These are phyloP conservation scores for Hoplodrina ambigua DNA, from an alignment of 2,888 invertebrate species.

Conservation along the genomic window DNA sequence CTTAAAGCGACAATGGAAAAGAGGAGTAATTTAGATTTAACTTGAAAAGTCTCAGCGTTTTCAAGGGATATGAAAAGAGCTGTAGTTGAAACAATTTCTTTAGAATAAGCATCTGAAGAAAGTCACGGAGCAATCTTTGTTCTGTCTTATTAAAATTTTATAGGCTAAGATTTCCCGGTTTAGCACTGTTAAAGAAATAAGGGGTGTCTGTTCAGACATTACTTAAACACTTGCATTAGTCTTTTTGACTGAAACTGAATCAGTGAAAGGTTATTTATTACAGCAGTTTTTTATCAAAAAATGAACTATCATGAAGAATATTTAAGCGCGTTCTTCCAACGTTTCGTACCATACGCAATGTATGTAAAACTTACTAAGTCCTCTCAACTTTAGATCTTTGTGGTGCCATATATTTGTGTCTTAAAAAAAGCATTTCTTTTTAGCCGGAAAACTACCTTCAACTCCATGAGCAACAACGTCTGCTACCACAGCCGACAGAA, in stretches of 20 bases:
- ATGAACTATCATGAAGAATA: too few species aligned
- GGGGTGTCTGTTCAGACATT: not conserved
- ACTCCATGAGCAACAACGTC: conserved; percentile 87
- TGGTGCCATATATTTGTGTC: too few species aligned
- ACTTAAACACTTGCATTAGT: not conserved
- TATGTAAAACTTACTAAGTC: too few species aligned
- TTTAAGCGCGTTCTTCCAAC: too few species aligned
- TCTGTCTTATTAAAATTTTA: conserved; percentile 5
- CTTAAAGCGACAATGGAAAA: conserved; percentile 11
- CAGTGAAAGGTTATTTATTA: not conserved
- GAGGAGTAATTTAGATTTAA: conserved; percentile 1
- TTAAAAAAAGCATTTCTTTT: not conserved
- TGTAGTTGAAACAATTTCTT: conserved; percentile 16
- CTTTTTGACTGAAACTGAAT: not conserved
- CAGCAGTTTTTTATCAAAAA: too few species aligned
- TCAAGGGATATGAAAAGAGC: conserved; percentile 5
- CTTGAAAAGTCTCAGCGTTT: conserved; percentile 10
- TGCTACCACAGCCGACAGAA: conserved; percentile 84
- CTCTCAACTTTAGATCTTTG: too few species aligned
- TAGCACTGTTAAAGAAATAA: not conserved
- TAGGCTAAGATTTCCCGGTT: not conserved
- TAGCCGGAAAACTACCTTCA: conserved; percentile 87
- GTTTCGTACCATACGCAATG: too few species aligned
- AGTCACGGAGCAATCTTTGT: conserved; percentile 3
- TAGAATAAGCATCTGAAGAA: conserved; percentile 1